Evolutionary conservation across 1,140 invertebrate species (phyloP).

Genomic region (Cydia fagiglandana): DNA sequence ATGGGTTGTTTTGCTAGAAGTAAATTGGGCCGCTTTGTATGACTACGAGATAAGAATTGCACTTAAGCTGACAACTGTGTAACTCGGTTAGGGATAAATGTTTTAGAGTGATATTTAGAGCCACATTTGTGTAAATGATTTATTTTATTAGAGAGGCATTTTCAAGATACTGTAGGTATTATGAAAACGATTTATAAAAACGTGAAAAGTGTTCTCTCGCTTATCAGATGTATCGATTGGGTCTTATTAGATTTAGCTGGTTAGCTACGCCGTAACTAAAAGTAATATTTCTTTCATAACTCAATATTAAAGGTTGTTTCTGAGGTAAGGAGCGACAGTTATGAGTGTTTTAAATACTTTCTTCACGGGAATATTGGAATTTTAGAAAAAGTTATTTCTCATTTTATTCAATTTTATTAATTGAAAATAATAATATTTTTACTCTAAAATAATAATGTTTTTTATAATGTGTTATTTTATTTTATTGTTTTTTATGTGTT

Average conservation of each 20-base stretch:
- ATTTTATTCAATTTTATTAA: neutral
- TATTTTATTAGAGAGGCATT: neutral
- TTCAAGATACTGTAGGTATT: neutral
- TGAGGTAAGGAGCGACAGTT: neutral
- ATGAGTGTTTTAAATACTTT: neutral
- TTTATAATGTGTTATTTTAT: too few relatives aligned
- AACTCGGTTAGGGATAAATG: neutral
- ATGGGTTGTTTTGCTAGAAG: constrained; percentile 5
- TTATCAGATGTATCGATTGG: neutral
- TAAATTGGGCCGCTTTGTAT: constrained; percentile 3
- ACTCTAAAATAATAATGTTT: too few relatives aligned
- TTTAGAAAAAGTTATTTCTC: neutral
- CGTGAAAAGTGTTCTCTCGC: neutral
- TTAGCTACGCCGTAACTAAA: neutral
- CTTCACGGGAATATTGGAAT: neutral
- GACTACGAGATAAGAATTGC: constrained; percentile 3
- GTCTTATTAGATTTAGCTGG: constrained; percentile 16
- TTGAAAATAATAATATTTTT: neutral
- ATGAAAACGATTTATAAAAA: neutral
- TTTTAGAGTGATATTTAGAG: neutral
- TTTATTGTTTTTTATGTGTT: too few relatives aligned
- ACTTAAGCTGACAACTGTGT: constrained; percentile 6
- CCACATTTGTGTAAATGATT: neutral
- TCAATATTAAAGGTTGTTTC: constrained; percentile 8
- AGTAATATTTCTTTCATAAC: neutral